These are phyloP conservation scores for Cerceris rybyensis DNA, from an alignment of 2,888 invertebrate genomes.

Conservation along the genomic window DNA sequence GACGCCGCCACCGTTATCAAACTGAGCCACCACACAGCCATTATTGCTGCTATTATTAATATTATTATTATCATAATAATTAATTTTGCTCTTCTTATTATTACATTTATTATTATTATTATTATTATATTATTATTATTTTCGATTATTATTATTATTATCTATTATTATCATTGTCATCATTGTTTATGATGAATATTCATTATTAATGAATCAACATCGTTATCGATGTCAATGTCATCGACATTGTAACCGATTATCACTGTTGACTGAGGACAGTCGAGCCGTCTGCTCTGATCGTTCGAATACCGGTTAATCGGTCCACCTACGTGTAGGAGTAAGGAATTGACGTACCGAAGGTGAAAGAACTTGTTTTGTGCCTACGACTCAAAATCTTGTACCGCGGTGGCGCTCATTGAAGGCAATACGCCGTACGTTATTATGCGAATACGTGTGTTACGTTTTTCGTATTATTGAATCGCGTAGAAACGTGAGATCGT, in stretches of 20 bases:
- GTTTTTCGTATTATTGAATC: conserved; percentile 50
- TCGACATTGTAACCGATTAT: conserved; percentile 45
- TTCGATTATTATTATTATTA: conserved; percentile 67
- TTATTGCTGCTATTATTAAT: conserved; percentile 57
- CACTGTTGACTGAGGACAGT: conserved; percentile 52
- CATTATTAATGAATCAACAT: conserved; percentile 42
- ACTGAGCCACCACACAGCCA: conserved; percentile 67
- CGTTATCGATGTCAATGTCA: conserved; percentile 42
- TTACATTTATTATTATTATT: conserved; percentile 68
- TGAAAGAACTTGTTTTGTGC: conserved; percentile 66
- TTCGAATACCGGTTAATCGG: conserved; percentile 35
- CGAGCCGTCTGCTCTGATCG: conserved; percentile 32
- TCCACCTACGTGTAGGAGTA: conserved; percentile 45
- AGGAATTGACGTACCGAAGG: conserved; percentile 68
- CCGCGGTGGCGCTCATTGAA: conserved; percentile 45
- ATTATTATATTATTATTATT: conserved; percentile 67
- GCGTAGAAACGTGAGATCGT: conserved; percentile 43
- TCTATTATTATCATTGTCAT: conserved; percentile 57
- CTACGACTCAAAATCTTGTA: conserved; percentile 60
- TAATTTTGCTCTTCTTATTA: conserved; percentile 59
- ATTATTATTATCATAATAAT: conserved; percentile 68
- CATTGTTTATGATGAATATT: conserved; percentile 35
- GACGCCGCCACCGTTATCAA: conserved; percentile 76
- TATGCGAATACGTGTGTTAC: conserved; percentile 32
- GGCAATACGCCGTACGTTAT: conserved; percentile 16